Conservation (phyloP, 2,113 vertebrate genomes). For the Melanerpes aurifrons region DNA sequence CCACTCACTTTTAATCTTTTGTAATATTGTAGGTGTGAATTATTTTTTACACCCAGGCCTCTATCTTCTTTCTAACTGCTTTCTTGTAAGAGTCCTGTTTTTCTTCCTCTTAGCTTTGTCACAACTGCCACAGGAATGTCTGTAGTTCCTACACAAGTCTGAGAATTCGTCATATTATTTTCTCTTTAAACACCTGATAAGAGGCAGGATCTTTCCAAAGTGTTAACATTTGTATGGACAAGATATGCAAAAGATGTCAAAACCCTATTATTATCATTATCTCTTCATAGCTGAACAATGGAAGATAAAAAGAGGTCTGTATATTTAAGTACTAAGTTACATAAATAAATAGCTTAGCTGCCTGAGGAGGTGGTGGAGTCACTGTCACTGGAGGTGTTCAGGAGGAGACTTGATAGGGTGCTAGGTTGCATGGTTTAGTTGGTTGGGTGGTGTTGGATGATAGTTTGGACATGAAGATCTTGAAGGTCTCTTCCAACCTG, state of each 20-base stretch:
- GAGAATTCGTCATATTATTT: neutral
- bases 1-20: neutral
- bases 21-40: neutral
- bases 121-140: neutral
- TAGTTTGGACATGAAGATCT: no score
- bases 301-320: neutral
- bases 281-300: neutral
- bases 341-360: neutral
- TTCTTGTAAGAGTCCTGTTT: neutral
- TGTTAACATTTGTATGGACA: neutral
- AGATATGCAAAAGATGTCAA: neutral
- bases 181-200: neutral
- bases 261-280: fast-evolving
- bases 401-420: no score
- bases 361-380: no score
- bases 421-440: no score
- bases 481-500: no score
- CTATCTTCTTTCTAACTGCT: neutral
- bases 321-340: neutral
- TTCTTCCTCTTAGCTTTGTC: neutral
- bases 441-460: no score
- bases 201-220: neutral
- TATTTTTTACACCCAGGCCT: neutral
- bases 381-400: no score
- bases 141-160: neutral